Conservation (phyloP, 2,113 vertebrate genomes). For the Dicerorhinus sumatrensis region DNA sequence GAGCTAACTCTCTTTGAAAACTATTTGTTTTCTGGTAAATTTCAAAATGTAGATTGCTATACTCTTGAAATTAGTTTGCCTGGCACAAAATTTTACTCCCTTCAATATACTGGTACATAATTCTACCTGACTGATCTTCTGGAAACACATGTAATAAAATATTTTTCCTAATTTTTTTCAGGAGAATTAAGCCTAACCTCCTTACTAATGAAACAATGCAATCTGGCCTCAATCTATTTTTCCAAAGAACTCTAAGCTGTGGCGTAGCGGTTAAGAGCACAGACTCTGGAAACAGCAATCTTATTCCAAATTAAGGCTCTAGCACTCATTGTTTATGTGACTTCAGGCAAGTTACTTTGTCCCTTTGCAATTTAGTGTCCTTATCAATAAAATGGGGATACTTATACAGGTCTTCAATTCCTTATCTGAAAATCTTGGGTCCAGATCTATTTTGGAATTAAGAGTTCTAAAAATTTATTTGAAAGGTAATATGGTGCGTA, state of each 20-base stretch:
- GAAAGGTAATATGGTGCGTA: background rate
- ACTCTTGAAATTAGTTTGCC: conserved; percentile 16
- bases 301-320: background rate
- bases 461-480: background rate
- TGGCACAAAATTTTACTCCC: background rate
- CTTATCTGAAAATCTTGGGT: background rate
- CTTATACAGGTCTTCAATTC: background rate
- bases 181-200: background rate
- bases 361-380: background rate
- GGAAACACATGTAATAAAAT: background rate
- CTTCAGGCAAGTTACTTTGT: background rate
- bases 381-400: background rate
- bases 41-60: conserved; percentile 43
- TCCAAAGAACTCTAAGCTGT: background rate
- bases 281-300: background rate
- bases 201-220: background rate
- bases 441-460: background rate
- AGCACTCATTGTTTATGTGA: background rate
- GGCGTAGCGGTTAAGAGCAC: background rate
- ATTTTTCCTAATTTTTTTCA: background rate
- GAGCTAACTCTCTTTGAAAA: conserved; percentile 29
- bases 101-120: background rate
- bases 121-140: background rate
- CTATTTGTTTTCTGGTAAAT: conserved; percentile 39
- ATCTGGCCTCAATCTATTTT: background rate